A percentile compares a stretch with the other conserved stretches of the same genome.
Conservation (phyloP, 2,113 vertebrate species). For the Clinocottus analis region DNA sequence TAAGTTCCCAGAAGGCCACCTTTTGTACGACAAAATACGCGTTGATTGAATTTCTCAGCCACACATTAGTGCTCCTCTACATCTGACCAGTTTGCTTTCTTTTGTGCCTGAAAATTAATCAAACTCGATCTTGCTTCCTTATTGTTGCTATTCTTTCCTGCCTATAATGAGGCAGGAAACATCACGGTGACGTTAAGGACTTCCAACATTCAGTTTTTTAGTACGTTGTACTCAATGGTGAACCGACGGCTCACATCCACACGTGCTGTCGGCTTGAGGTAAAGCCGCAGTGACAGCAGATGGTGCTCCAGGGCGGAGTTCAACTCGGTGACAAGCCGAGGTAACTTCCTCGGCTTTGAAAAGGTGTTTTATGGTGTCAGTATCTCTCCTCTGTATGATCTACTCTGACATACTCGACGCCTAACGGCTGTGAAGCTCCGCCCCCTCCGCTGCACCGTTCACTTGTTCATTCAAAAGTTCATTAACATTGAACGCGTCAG, state of each 20-base stretch:
- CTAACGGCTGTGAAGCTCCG: not conserved
- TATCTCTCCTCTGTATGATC: not conserved
- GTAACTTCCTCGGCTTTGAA: too few species aligned
- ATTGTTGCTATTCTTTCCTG: slow-evolving; percentile 72
- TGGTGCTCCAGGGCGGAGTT: not conserved
- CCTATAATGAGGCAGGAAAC: too few species aligned
- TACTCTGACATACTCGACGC: not conserved
- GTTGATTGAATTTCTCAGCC: not conserved
- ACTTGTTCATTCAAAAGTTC: not conserved
- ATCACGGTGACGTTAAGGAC: slow-evolving; percentile 36
- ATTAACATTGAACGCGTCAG: not conserved
- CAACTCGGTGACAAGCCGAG: not conserved
- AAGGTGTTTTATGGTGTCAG: too few species aligned
- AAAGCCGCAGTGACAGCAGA: slow-evolving; percentile 11
- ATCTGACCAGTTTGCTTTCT: not conserved
- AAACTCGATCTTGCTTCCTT: not conserved
- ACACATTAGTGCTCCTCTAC: not conserved
- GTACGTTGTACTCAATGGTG: not conserved
- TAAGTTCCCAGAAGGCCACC: slow-evolving; percentile 14
- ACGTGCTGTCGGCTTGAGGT: not conserved
- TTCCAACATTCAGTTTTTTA: slow-evolving; percentile 18
- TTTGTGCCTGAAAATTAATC: not conserved
- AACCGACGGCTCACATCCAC: not conserved
- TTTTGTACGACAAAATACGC: not conserved
- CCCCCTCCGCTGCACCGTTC: too few species aligned